Conservation (phyloP, 2,113 vertebrate species). For the Brevimyrus niger region DNA sequence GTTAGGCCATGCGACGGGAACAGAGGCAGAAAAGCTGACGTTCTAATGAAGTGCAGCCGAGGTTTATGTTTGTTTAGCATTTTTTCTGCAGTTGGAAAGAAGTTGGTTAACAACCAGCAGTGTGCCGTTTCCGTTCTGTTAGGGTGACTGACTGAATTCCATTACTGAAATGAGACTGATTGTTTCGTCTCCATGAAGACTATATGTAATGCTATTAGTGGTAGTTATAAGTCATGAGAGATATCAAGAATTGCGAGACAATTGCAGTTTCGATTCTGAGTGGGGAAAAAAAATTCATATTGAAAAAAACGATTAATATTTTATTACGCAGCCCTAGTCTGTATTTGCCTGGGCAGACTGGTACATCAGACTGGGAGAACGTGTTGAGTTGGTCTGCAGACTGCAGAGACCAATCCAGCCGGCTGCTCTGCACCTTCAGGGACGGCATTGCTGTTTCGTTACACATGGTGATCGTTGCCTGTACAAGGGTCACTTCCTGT, state of each 20-base stretch:
- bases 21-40: not conserved
- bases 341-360: not conserved
- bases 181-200: not conserved
- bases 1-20: not conserved
- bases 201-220: not conserved
- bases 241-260: not conserved
- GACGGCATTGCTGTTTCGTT: not conserved
- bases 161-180: not conserved
- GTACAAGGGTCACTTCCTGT: not conserved
- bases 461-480: not conserved
- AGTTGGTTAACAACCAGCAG: not conserved
- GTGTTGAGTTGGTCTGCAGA: not conserved
- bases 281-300: not conserved
- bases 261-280: not conserved
- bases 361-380: not conserved
- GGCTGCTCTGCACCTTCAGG: not conserved
- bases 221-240: not conserved
- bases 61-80: not conserved
- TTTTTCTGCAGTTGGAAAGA: not conserved
- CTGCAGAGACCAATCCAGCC: not conserved
- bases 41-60: not conserved
- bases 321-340: not conserved
- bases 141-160: not conserved
- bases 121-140: not conserved
- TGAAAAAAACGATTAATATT: no score